Base-by-base conservation (phyloP, 1,140 invertebrate genomes). In the Drosophila gunungcola region DNA sequence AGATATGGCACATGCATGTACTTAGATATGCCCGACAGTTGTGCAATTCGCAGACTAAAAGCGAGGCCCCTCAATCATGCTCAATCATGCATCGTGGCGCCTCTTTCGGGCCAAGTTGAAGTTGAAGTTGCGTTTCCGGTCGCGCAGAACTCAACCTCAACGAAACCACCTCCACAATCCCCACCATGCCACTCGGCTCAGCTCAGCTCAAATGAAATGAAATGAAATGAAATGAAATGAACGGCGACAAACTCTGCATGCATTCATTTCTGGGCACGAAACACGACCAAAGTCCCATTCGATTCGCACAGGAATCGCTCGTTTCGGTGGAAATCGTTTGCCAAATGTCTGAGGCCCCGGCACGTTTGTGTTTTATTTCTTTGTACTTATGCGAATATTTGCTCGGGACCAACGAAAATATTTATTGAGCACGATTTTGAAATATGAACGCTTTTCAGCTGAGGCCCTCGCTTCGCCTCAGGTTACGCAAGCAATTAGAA, bases 351-450 rank as follows among this genome's bases (percentile, higher is more conserved):
- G 70, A 49, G 51, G 63, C 54, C 73, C 43, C 52, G 72, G 74
- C 82, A 86, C 82, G 82, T 86, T 86, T 85, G 41, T 74, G 63
- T 65, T 45, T 58, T 46, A 34, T 57, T 74, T 57, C 39, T 36
- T 53, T 55, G 48, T 73, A 39, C 58, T 56, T 69, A 53, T 67
- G 63, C 82, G 73, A 70, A 65, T 72, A 63, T 82, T 72, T 69
- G 60, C 49, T 46, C 65, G 58, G 76, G 49, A 77, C 70, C 79
- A 79, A 62, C 56, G 72, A 83, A 86, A 88, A 82, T 79, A 86
- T 86, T 86, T 86, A 86, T 86, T 89, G 83, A 86, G 84, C 84
- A 86, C 83, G 83, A 86, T 83, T 86, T 83, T 83, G 75, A 86
- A 86, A 88, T 86, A 86, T 88, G 82, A 88, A 88, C 75, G 78